phyloP scores from a whole-genome alignment of 2,888 invertebrate species.

The Netelia melanura region DNA sequence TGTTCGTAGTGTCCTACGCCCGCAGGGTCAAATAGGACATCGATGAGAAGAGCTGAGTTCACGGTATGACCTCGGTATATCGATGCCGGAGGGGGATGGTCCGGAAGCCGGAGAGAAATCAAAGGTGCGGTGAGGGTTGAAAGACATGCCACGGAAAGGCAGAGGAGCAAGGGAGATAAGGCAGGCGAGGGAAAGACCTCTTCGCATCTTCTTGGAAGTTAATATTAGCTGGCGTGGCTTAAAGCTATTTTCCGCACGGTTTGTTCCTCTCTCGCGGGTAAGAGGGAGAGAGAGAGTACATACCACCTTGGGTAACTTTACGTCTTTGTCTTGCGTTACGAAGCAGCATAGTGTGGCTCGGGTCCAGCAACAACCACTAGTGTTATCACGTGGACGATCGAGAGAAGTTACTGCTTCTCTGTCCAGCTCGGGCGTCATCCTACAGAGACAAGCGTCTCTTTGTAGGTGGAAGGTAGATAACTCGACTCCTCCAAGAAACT shows the following conservation, averaged over 20 bases:
- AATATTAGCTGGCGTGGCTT: constrained; percentile 81
- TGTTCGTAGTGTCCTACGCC: constrained; percentile 12
- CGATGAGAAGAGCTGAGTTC: constrained; percentile 24
- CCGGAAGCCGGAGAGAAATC: constrained; percentile 54
- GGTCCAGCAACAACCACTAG: constrained; percentile 53
- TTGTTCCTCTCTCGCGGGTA: constrained; percentile 73
- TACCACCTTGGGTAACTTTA: constrained; percentile 47
- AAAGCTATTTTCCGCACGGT: constrained; percentile 80
- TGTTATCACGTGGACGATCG: constrained; percentile 36
- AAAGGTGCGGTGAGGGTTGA: constrained; percentile 68
- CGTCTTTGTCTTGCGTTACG: constrained; percentile 48
- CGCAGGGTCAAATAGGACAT: constrained; percentile 41
- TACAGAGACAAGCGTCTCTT: constrained; percentile 27
- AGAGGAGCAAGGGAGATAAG: constrained; percentile 58
- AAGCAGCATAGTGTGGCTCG: constrained; percentile 28
- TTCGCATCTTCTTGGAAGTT: constrained; percentile 74
- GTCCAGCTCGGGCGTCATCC: constrained; percentile 53
- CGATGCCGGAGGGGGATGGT: constrained; percentile 49
- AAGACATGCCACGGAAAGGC: constrained; percentile 36
- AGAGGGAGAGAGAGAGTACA: constrained; percentile 46
- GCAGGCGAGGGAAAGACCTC: constrained; percentile 37
- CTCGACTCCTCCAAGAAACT: constrained; percentile 35
- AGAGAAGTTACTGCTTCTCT: constrained; percentile 32
- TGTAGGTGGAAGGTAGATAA: constrained; percentile 43
- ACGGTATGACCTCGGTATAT: constrained; percentile 42